Conservation (phyloP, 2,797 vertebrate species). For the Brotula barbata region DNA sequence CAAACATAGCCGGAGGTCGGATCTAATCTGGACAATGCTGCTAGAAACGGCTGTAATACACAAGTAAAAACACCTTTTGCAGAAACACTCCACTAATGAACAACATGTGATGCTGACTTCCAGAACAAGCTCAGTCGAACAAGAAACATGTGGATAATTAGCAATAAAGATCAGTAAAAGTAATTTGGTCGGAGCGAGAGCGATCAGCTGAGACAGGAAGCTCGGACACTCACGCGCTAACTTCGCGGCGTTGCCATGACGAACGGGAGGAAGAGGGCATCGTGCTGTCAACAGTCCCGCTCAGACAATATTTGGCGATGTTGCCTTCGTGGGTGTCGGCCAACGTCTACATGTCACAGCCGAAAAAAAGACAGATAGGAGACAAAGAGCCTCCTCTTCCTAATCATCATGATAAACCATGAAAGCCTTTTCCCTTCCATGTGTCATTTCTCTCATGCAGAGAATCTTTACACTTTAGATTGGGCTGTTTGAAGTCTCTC, state of each 20-base stretch:
- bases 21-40: too few relatives aligned
- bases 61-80: too few relatives aligned
- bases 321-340: conserved; percentile 44
- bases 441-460: conserved; percentile 70
- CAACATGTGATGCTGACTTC: too few relatives aligned
- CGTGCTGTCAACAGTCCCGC: conserved; percentile 25
- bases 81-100: too few relatives aligned
- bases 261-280: conserved; percentile 7
- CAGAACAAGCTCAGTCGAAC: too few relatives aligned
- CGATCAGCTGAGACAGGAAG: too few relatives aligned
- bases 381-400: conserved; percentile 73
- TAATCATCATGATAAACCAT: conserved; percentile 74
- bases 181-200: too few relatives aligned
- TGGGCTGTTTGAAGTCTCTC: conserved; percentile 77
- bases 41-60: too few relatives aligned
- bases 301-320: conserved; percentile 39
- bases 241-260: not conserved
- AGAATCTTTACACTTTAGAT: conserved; percentile 70
- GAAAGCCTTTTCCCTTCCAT: conserved; percentile 65
- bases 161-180: too few relatives aligned
- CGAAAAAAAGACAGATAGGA: conserved; percentile 49
- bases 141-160: too few relatives aligned
- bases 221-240: too few relatives aligned
- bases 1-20: too few relatives aligned
- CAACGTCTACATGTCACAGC: conserved; percentile 48